Evolutionary conservation across 2,113 vertebrate species (phyloP), one percentile per base, ranked within the genome.

Genomic region (Sturnus vulgaris): DNA sequence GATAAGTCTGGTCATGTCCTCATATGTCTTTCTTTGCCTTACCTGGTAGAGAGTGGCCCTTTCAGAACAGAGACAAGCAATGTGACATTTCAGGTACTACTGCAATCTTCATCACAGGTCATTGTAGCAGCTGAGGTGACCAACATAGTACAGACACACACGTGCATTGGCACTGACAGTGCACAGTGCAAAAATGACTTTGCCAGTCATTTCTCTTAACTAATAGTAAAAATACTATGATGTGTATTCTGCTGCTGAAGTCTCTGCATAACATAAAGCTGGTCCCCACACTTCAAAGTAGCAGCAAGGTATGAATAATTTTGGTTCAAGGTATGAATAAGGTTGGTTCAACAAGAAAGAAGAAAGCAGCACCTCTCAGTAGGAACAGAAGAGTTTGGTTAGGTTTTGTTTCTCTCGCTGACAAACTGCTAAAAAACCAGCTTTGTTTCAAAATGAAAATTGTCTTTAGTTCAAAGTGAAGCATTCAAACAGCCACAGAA

Each of bases 21-120:
- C 44, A 2, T 69, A 15, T 11, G 44, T 79, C 72, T 86, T 20
- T 66, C 60, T 80, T 71, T 77, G 82, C 55, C 53, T 92, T 78
- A 52, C 71, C 90, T 68, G 64, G 52, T 71, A 86, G 79, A 65
- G 49, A 71, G 47, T 83, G 72, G 24, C 71, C 88, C 40, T 93
- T 82, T 71, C 85, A 88, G 92, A 92, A 49, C 22, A 83, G 68
- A 66, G 68, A 60, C 85, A 81, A 86, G 85, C 72, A 81, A 88
- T 83, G 92, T 90, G 88, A 91, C 85, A 90, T 93, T 94, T 95
- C 94, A 86, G 79, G 93, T 86, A 80, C 85, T 88, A 31, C 92
- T 71, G 68, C 90, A 92, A 78, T 75, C 79, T 83, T 75, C 86
- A 88, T 66, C 79, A 66, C 88, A 53, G 91, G 76, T 86, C 88